Percentiles rank a stretch among this genome's conserved stretches.
Conservation (phyloP, 2,888 invertebrate genomes). For the Troides aeacus region DNA sequence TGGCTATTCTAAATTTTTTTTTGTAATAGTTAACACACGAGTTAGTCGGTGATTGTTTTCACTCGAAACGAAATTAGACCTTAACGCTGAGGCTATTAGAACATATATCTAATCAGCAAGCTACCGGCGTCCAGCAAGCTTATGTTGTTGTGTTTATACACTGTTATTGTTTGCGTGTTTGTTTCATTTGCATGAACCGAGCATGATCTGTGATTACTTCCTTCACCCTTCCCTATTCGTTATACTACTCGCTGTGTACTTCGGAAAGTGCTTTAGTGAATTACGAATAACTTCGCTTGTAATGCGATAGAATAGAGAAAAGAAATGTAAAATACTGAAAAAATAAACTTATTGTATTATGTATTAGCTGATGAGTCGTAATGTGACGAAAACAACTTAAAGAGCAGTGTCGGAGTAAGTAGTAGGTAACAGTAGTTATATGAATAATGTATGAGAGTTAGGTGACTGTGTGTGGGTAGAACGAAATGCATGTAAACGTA, state of each 20-base stretch:
- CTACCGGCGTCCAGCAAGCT: conserved; percentile 71
- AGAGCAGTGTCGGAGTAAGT: conserved; percentile 43
- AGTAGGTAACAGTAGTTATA: conserved; percentile 57
- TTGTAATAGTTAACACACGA: conserved; percentile 38
- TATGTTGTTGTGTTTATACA: conserved; percentile 71
- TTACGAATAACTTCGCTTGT: conserved; percentile 34
- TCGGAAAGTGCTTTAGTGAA: conserved; percentile 42
- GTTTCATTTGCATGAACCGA: conserved; percentile 77
- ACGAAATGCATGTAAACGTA: conserved; percentile 62
- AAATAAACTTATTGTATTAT: conserved; percentile 31
- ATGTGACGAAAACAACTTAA: conserved; percentile 40
- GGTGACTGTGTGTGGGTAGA: conserved; percentile 66
- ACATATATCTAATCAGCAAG: conserved; percentile 52
- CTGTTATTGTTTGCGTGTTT: conserved; percentile 73
- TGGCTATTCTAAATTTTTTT: conserved; percentile 36
- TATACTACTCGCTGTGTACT: conserved; percentile 49
- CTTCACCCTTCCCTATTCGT: conserved; percentile 58
- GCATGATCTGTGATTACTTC: conserved; percentile 71
- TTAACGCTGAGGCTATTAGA: conserved; percentile 64
- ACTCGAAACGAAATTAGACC: conserved; percentile 58
- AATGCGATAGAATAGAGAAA: conserved; percentile 19
- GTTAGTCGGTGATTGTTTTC: conserved; percentile 34
- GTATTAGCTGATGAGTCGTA: conserved; percentile 12
- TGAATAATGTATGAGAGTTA: conserved; percentile 51
- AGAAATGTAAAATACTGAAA: conserved; percentile 14